Percentiles rank a stretch among this genome's conserved stretches.
Evolutionary conservation across 2,113 vertebrate species (phyloP).

Genomic region (Lophochroa leadbeateri): DNA sequence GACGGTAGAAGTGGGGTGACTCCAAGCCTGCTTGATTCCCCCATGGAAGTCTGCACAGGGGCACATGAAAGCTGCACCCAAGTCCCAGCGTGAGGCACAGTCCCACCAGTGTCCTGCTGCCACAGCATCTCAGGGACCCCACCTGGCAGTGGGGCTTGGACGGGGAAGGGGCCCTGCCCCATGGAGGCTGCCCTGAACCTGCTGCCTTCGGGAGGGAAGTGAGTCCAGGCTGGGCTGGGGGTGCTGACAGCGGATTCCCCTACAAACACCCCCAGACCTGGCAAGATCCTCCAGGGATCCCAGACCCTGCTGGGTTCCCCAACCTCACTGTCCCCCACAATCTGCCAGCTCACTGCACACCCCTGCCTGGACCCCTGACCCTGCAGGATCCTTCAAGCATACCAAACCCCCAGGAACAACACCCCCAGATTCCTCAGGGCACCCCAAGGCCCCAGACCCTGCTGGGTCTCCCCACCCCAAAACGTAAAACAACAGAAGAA

Average conservation of each 20-base stretch:
- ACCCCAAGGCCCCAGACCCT: neutral
- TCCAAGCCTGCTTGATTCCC: neutral
- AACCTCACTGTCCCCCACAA: accelerated
- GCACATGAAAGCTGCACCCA: neutral
- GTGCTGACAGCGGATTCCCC: neutral
- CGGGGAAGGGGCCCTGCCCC: neutral
- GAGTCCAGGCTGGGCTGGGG: neutral
- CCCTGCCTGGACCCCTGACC: neutral
- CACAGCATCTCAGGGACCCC: neutral
- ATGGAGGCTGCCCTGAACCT: neutral
- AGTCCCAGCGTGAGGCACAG: accelerated
- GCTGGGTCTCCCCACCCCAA: too few relatives aligned
- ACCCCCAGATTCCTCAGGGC: neutral
- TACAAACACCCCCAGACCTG: neutral
- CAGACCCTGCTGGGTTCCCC: neutral
- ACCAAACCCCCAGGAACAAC: neutral
- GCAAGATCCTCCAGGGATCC: neutral
- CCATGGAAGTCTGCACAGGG: neutral
- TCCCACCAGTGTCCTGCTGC: neutral
- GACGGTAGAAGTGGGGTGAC: accelerated
- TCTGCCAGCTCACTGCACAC: neutral
- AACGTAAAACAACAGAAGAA: too few relatives aligned
- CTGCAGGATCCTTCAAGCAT: neutral
- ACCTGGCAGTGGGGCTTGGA: accelerated
- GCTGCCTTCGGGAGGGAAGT: neutral